Evolutionary conservation across 2,888 invertebrate genomes (phyloP).

Genomic region (Synergus laeviventris): DNA sequence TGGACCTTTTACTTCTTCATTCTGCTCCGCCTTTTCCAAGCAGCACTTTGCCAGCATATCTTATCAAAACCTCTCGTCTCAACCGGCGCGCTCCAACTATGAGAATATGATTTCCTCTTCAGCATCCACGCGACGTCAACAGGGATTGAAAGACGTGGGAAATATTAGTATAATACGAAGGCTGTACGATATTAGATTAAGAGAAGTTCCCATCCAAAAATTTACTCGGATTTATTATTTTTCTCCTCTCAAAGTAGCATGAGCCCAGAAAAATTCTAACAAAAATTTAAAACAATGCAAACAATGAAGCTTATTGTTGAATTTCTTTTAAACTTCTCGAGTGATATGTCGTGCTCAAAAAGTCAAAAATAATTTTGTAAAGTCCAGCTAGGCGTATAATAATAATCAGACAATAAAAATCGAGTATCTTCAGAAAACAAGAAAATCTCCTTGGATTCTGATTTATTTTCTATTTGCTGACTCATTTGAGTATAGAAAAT

Average conservation of each 20-base stretch:
- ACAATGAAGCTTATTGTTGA: too few species aligned
- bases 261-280: too few species aligned
- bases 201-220: not conserved
- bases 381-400: too few species aligned
- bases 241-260: too few species aligned
- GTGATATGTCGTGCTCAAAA: too few species aligned
- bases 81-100: not conserved
- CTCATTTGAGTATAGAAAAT: not conserved
- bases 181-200: not conserved
- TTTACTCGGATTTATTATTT: too few species aligned
- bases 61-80: slow-evolving; percentile 13
- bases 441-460: not conserved
- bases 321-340: too few species aligned
- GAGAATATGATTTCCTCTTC: slow-evolving; percentile 20
- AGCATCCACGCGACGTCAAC: not conserved
- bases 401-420: too few species aligned
- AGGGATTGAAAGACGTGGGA: not conserved
- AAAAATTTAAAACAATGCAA: too few species aligned
- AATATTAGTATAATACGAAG: slow-evolving; percentile 5
- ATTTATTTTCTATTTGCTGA: not conserved
- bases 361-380: too few species aligned
- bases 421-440: too few species aligned
- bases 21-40: not conserved
- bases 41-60: not conserved
- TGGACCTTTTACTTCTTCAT: not conserved